Evolutionary conservation across 2,888 invertebrate species (phyloP).

Genomic region (Suillia variegata): DNA sequence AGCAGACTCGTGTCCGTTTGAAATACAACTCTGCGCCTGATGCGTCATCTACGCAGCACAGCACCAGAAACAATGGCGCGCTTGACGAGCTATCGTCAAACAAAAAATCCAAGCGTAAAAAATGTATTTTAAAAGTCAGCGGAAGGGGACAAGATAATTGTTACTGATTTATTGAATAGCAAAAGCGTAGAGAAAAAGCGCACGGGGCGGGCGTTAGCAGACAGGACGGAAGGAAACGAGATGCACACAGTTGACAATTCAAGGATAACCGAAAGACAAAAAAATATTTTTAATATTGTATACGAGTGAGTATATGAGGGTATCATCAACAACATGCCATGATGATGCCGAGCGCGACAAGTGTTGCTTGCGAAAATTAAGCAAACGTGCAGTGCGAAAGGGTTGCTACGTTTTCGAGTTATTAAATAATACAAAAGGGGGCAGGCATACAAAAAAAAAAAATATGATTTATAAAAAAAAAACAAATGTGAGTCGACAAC

Average conservation of each 20-base stretch:
- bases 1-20: neutral
- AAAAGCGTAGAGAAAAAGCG: neutral
- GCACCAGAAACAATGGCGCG: neutral
- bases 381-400: neutral
- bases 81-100: neutral
- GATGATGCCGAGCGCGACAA: constrained; percentile 1
- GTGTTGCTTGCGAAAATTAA: constrained; percentile 14
- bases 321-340: neutral
- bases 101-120: neutral
- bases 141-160: constrained; percentile 18
- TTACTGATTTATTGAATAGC: constrained; percentile 19
- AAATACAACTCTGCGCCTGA: too few species aligned
- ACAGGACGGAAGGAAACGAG: neutral
- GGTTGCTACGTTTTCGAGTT: neutral
- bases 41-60: neutral
- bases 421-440: neutral
- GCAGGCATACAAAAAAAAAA: too few species aligned
- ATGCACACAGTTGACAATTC: constrained; percentile 6
- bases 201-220: neutral
- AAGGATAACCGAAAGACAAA: too few species aligned
- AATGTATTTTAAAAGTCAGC: constrained; percentile 10
- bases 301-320: neutral
- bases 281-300: neutral
- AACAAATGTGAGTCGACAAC: too few species aligned
- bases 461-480: too few species aligned